Evolutionary conservation across 1,140 invertebrate genomes (phyloP).

Genomic region (Ceratina calcarata): DNA sequence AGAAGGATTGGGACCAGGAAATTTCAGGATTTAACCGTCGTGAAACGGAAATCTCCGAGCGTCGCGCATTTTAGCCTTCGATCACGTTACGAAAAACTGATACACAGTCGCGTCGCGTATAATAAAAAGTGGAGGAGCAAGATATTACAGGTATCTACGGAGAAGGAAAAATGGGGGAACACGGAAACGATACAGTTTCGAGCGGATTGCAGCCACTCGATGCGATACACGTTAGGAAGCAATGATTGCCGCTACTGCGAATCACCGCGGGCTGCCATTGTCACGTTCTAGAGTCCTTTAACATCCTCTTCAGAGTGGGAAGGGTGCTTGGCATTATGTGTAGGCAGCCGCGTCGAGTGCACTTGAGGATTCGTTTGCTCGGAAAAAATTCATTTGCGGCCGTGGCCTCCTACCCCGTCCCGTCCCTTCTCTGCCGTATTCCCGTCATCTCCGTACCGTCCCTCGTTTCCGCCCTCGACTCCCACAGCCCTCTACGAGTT

Average conservation of each 20-base stretch:
- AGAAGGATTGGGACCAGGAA: neutral
- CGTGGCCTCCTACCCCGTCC: constrained; percentile 36
- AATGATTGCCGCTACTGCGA: constrained; percentile 66
- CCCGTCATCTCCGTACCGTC: neutral
- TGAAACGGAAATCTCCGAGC: neutral
- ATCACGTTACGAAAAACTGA: no score
- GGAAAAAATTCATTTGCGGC: constrained; percentile 77
- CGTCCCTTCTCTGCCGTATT: no score
- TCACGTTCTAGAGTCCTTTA: constrained; percentile 71
- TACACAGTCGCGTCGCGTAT: no score
- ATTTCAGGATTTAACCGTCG: neutral
- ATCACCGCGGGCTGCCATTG: constrained; percentile 67
- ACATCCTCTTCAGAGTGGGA: constrained; percentile 63
- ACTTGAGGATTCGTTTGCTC: constrained; percentile 74
- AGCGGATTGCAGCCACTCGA: constrained; percentile 39
- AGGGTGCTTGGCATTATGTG: constrained; percentile 70
- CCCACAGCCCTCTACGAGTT: constrained; percentile 42
- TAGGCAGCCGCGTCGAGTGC: constrained; percentile 68
- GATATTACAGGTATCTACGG: neutral
- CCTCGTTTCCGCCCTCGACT: constrained; percentile 16
- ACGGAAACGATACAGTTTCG: constrained; percentile 27
- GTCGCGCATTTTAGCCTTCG: no score
- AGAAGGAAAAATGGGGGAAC: neutral
- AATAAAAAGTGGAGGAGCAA: neutral
- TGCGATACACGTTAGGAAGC: constrained; percentile 46